Evolutionary conservation across 2,113 vertebrate species (phyloP), one percentile per base, ranked within the genome.

Genomic region (Mormoops blainvillei): DNA sequence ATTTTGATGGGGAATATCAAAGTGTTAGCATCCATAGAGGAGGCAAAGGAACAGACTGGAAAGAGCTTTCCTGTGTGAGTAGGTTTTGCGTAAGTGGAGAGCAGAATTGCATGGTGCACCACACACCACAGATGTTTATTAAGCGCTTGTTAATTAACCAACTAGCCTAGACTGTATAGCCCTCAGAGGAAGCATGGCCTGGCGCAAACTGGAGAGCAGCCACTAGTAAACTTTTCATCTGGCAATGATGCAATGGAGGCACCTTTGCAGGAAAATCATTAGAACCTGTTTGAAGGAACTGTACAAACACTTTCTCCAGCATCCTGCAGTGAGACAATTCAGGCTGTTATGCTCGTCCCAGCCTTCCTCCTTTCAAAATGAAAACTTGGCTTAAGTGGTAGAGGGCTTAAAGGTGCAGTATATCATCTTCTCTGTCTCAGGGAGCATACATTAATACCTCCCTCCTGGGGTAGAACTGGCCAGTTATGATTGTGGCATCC

Each of bases 101-200:
- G 31, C 20, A 82, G 54, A 92, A 73, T 16, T 13, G 4, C 24
- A 58, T 0, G 50, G 48, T 33, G 19, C 3, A 56, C 48, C 82
- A 74, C 54, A 90, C 80, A 86, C 36, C 86, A 82, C 80, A 86
- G 94, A 68, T 82, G 13, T 92, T 88, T 78, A 76, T 88, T 78
- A 95, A 96, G 80, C 1, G 2, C 93, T 93, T 93, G 93, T 91
- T 95, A 96, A 93, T 80, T 93, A 96, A 65, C 70, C 86, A 96
- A 89, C 24, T 61, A 95, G 65, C 48, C 71, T 86, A 56, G 76
- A 63, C 48, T 24, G 1, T 81, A 91, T 1, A 80, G 91, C 85
- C 26, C 82, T 91, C 91, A 24, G 38, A 89, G 93, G 82, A 96
- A 89, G 48, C 73, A 52, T 19, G 82, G 50, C 82, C 82, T 96